Percentiles rank a stretch among this genome's conserved stretches.
Evolutionary conservation across 2,797 vertebrate genomes (phyloP).

Genomic region (Danio tinwini): DNA sequence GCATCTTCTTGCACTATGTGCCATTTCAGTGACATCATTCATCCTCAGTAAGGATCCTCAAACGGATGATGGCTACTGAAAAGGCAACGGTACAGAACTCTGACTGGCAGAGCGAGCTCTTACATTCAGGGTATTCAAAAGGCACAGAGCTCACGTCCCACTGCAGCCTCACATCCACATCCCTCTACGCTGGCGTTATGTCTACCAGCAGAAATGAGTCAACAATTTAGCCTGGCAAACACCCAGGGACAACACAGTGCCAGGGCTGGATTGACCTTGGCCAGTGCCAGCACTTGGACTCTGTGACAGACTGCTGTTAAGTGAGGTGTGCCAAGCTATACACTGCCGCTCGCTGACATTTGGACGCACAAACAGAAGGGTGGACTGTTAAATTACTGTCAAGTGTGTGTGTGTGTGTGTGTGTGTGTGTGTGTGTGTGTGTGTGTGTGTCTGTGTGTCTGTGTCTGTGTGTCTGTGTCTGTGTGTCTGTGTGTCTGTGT

Average conservation of each 20-base stretch:
- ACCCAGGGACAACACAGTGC: slow-evolving; percentile 11
- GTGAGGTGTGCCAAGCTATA: slow-evolving; percentile 11
- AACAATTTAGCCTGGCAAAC: slow-evolving; percentile 41
- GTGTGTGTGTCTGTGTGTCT: slow-evolving; percentile 18
- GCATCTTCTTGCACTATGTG: neutral
- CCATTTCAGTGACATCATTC: neutral
- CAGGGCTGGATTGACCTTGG: slow-evolving; percentile 32
- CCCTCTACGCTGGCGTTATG: neutral
- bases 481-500: slow-evolving; percentile 22
- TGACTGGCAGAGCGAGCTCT: neutral
- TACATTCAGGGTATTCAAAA: slow-evolving; percentile 2
- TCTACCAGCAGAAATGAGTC: slow-evolving; percentile 31
- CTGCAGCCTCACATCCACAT: slow-evolving; percentile 9
- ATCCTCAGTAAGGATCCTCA: neutral
- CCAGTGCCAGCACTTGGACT: neutral
- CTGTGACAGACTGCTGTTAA: slow-evolving; percentile 11
- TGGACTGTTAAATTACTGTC: neutral
- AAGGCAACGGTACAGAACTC: neutral
- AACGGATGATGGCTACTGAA: neutral
- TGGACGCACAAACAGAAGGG: neutral
- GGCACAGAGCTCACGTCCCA: slow-evolving; percentile 22
- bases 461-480: slow-evolving; percentile 8
- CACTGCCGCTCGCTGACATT: neutral
- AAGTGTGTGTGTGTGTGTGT: slow-evolving; percentile 3
- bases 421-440: neutral